phyloP scores from a whole-genome alignment of 2,797 vertebrate species.

The Alcedo quadribrachys region DNA sequence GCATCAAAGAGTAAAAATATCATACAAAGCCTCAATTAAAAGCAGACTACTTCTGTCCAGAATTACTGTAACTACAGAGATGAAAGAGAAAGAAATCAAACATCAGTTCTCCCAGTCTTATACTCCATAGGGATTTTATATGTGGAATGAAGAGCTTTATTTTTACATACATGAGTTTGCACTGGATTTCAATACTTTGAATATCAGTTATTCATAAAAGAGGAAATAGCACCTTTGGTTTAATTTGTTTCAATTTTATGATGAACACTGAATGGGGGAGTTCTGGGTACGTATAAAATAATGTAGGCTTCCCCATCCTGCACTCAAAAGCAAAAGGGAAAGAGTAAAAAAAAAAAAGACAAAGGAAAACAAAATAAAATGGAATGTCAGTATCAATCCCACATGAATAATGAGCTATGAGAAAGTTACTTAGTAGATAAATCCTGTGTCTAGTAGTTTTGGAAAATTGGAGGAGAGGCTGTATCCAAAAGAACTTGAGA shows the following conservation, averaged over 20 bases:
- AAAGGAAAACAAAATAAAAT: not conserved
- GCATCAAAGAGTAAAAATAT: slow-evolving; percentile 44
- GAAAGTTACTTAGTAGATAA: not conserved
- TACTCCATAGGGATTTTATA: not conserved
- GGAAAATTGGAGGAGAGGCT: not conserved
- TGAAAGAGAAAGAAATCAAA: slow-evolving; percentile 57
- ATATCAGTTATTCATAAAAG: not conserved
- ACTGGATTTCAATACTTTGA: not conserved
- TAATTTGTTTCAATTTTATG: not conserved
- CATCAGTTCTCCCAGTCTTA: not conserved
- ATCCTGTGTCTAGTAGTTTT: not conserved
- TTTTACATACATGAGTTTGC: not conserved
- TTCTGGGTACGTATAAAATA: not conserved
- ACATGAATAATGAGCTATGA: not conserved
- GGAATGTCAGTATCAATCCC: not conserved
- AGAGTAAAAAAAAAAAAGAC: not conserved
- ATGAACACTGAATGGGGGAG: not conserved
- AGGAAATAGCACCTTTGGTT: not conserved
- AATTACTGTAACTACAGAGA: slow-evolving; percentile 42
- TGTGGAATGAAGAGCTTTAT: not conserved
- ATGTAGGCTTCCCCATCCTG: not conserved
- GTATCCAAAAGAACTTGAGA: not conserved
- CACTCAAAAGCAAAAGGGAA: not conserved
- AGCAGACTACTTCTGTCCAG: not conserved
- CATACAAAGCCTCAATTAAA: slow-evolving; percentile 55